Percentiles rank a stretch among this genome's conserved stretches.
phyloP scores from a whole-genome alignment of 2,113 vertebrate species.

The Phocoena phocoena region DNA sequence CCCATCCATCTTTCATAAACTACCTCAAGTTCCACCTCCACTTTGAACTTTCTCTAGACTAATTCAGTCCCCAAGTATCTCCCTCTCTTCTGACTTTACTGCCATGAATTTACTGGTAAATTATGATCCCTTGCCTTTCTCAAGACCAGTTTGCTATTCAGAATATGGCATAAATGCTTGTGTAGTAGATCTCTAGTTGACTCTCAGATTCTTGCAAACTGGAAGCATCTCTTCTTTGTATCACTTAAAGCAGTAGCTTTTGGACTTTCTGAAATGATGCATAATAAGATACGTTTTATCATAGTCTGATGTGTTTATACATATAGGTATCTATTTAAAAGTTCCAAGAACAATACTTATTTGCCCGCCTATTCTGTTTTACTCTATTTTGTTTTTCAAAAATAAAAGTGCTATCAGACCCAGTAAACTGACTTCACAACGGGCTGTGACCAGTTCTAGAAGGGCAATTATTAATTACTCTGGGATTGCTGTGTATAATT shows the following conservation, averaged over 20 bases:
- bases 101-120: not conserved
- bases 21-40: not conserved
- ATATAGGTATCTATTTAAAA: not conserved
- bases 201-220: not conserved
- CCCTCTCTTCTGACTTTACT: not conserved
- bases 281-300: not conserved
- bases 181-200: not conserved
- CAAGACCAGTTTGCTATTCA: not conserved
- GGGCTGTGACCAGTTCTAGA: not conserved
- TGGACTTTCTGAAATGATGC: not conserved
- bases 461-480: not conserved
- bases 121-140: not conserved
- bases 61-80: not conserved
- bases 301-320: not conserved
- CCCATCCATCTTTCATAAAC: not conserved
- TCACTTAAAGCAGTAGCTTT: not conserved
- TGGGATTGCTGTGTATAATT: not conserved
- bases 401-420: not conserved
- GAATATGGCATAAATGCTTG: not conserved
- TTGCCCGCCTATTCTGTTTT: not conserved
- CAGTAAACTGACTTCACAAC: not conserved
- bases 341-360: not conserved
- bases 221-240: not conserved
- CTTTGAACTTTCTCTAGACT: not conserved
- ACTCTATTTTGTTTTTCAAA: not conserved